Evolutionary conservation across 2,113 vertebrate species (phyloP), one percentile per base, ranked within the genome.

Genomic region (Sylvilagus bachmani): DNA sequence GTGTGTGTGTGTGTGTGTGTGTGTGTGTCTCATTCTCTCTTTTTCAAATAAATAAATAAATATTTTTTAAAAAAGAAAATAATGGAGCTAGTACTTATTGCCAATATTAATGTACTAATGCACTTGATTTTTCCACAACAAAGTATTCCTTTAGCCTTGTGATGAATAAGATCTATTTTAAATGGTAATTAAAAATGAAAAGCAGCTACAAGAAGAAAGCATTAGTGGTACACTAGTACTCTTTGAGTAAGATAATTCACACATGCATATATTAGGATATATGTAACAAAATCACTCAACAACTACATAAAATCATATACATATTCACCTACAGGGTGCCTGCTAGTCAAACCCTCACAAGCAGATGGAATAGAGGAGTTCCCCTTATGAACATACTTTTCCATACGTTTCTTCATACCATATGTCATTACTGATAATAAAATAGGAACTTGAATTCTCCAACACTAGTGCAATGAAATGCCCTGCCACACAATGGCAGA

Each of bases 151-250:
- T 69, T 78, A 58, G 36, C 10, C 44, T 89, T 33, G 0, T 38
- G 73, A 44, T 22, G 44, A 13, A 67, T 44, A 31, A n/a, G n/a
- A 44, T 51, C 44, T 67, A 33, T n/a, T 49, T 75, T n/a, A 10
- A 83, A 93, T 66, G 51, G 21, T 84, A 88, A 83, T 53, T 84
- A 19, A 27, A 89, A 95, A 92, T 55, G 31, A 90, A 96, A 87
- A 75, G 29, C 25, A 49, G 24, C 53, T 64, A 78, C 9, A 25
- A 88, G 96, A 86, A 83, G 24, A 29, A 91, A 86, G 16, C 49
- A 36, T 70, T 74, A 44, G 53, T 27, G 38, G 49, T 19, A 19
- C 51, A 53, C 1, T 53, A 38, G 49, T 83, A 94, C 10, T 75
- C 24, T 69, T 84, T 58, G 69, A 58, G 66, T 67, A 55, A 90